phyloP scores from a whole-genome alignment of 2,888 invertebrate species.

The Brenthis daphne region DNA sequence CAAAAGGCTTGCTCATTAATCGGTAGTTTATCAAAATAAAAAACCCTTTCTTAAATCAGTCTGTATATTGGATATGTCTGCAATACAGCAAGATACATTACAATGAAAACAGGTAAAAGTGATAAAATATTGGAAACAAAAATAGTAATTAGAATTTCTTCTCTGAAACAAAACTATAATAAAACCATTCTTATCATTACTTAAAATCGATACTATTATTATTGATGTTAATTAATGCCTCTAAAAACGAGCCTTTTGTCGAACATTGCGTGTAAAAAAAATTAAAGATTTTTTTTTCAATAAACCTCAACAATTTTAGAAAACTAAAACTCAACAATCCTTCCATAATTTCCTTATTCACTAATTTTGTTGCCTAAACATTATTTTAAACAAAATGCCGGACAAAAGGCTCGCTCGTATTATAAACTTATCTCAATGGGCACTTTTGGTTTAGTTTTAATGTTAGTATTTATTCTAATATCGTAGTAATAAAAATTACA shows the following conservation, averaged over 20 bases:
- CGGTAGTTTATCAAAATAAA: conserved; percentile 48
- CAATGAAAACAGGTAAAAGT: conserved; percentile 80
- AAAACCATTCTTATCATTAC: conserved; percentile 79
- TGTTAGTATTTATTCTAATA: conserved; percentile 80
- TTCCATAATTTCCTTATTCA: conserved; percentile 75
- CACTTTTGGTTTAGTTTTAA: conserved; percentile 83
- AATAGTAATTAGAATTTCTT: conserved; percentile 81
- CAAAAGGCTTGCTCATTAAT: no score
- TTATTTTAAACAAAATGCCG: conserved; percentile 74
- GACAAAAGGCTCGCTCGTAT: conserved; percentile 76
- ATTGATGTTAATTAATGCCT: conserved; percentile 81
- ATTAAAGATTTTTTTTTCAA: conserved; percentile 67
- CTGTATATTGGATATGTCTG: conserved; percentile 84
- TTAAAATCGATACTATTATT: conserved; percentile 76
- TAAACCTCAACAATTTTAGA: conserved; percentile 80
- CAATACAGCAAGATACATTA: conserved; percentile 83
- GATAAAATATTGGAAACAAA: conserved; percentile 82
- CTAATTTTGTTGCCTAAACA: conserved; percentile 81
- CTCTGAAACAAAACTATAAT: conserved; percentile 80
- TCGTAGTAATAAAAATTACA: conserved; percentile 78
- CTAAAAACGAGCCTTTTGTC: conserved; percentile 78
- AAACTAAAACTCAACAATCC: conserved; percentile 79
- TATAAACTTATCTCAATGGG: conserved; percentile 82
- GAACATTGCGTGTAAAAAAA: conserved; percentile 70
- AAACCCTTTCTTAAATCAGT: conserved; percentile 73